Evolutionary conservation across 2,888 invertebrate species (phyloP).

Genomic region (Macaria notata): DNA sequence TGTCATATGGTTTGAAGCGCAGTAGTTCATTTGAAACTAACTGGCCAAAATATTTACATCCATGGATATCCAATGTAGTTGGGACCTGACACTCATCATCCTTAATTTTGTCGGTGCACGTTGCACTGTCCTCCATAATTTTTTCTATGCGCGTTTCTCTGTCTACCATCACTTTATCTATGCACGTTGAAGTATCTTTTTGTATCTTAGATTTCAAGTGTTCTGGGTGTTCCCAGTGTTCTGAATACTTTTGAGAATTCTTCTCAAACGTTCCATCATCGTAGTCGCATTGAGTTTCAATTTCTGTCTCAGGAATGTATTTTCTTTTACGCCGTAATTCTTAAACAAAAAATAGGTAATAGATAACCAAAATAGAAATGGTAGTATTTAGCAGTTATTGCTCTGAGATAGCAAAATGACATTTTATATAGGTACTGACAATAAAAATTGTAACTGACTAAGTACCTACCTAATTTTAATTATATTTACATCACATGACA

Average conservation of each 20-base stretch:
- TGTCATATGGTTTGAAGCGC: constrained; percentile 27
- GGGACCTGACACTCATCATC: constrained; percentile 17
- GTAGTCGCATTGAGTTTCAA: constrained; percentile 32
- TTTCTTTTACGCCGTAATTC: constrained; percentile 31
- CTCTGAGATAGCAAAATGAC: no score
- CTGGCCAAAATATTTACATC: constrained; percentile 31
- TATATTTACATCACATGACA: no score
- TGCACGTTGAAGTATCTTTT: constrained; percentile 18
- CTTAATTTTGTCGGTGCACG: constrained; percentile 23
- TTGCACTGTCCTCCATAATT: constrained; percentile 13
- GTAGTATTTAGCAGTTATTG: no score
- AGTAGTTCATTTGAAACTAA: constrained; percentile 31
- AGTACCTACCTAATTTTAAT: no score
- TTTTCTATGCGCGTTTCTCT: neutral
- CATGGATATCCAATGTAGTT: constrained; percentile 26
- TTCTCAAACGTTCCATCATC: constrained; percentile 25
- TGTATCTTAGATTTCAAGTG: constrained; percentile 17
- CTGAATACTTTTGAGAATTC: constrained; percentile 27
- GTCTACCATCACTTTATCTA: constrained; percentile 26
- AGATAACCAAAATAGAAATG: neutral
- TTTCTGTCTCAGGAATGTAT: constrained; percentile 32
- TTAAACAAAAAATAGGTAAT: constrained; percentile 28
- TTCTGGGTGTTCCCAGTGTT: constrained; percentile 14
- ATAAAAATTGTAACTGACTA: no score
- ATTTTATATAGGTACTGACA: no score